Evolutionary conservation across 2,888 invertebrate species (phyloP).

Genomic region (Drosophila testacea): DNA sequence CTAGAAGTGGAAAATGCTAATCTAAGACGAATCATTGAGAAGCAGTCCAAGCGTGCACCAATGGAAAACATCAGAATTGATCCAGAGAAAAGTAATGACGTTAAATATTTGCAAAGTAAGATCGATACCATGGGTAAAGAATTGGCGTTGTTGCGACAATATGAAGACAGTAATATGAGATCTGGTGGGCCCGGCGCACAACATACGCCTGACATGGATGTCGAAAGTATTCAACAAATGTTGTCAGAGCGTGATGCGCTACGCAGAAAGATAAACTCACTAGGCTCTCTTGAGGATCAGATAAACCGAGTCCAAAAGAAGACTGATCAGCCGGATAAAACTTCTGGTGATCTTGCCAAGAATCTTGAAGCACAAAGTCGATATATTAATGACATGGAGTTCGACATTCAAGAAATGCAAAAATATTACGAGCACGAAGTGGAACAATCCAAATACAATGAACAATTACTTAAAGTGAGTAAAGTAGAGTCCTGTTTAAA

Average conservation of each 20-base stretch:
- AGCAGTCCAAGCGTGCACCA: conserved; percentile 63
- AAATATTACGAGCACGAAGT: conserved; percentile 70
- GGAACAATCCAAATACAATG: conserved; percentile 60
- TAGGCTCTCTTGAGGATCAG: conserved; percentile 55
- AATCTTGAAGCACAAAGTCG: conserved; percentile 51
- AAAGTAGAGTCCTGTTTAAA: too few relatives aligned
- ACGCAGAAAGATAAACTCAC: conserved; percentile 61
- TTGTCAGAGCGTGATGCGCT: conserved; percentile 76
- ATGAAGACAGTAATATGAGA: conserved; percentile 68
- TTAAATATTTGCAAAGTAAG: conserved; percentile 76
- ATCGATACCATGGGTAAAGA: conserved; percentile 75
- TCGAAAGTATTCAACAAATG: conserved; percentile 66
- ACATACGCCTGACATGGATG: conserved; percentile 54
- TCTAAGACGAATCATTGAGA: conserved; percentile 76
- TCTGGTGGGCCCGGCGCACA: conserved; percentile 10
- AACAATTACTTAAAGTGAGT: conserved; percentile 63
- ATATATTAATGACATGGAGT: conserved; percentile 67
- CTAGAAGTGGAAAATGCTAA: conserved; percentile 77
- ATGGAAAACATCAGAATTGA: conserved; percentile 60
- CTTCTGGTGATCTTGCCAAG: conserved; percentile 44
- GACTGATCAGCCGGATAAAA: conserved; percentile 46
- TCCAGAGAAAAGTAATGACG: conserved; percentile 72
- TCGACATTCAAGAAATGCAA: conserved; percentile 76
- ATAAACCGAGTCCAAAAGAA: conserved; percentile 53
- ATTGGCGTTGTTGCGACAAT: conserved; percentile 64